Evolutionary conservation across 2,797 vertebrate genomes (phyloP).

Genomic region (Pseudotriccus pelzelni): DNA sequence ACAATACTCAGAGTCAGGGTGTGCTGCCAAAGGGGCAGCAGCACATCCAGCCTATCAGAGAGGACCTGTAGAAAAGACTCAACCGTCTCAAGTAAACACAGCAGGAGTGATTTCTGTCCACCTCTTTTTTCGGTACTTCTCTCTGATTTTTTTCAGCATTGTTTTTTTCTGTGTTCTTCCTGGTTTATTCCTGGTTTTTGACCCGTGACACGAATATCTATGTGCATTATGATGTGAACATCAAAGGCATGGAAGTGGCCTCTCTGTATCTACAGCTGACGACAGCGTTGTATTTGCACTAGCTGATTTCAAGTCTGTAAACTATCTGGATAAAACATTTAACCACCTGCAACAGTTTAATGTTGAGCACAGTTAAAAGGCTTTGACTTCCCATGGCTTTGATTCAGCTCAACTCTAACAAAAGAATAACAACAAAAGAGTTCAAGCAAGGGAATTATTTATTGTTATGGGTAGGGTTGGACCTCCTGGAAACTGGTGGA

Average conservation of each 20-base stretch:
- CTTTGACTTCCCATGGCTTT: not conserved
- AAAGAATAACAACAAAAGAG: not conserved
- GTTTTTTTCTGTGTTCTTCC: not conserved
- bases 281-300: not conserved
- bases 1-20: not conserved
- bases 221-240: not conserved
- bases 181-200: not conserved
- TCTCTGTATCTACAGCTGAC: not conserved
- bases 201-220: not conserved
- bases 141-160: not conserved
- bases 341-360: constrained; percentile 7
- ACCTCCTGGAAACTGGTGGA: not conserved
- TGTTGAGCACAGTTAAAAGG: not conserved
- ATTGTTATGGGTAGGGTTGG: not conserved
- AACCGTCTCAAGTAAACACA: not conserved
- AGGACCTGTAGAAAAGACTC: not conserved
- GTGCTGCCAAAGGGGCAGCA: not conserved
- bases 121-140: not conserved
- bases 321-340: not conserved
- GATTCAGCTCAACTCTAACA: not conserved
- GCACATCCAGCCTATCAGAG: not conserved
- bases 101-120: not conserved
- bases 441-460: not conserved
- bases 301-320: not conserved
- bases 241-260: not conserved